These are phyloP conservation scores for Accipiter virgatus DNA, from an alignment of 2,113 vertebrate species.

Conservation along the genomic window DNA sequence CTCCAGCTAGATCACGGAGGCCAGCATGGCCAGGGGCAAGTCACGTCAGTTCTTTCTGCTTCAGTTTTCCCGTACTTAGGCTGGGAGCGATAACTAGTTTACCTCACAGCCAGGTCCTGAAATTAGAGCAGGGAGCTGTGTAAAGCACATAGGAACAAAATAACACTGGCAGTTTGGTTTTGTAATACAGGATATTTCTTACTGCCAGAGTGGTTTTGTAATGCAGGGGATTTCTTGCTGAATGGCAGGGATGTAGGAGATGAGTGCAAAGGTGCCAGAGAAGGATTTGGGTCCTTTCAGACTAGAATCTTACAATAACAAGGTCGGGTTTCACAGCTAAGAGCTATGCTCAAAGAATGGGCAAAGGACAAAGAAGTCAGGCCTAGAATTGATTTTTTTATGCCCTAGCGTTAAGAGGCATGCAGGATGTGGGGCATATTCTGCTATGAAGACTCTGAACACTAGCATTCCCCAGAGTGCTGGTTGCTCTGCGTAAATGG, in stretches of 20 bases:
- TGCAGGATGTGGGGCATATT: background rate
- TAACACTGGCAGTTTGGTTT: background rate
- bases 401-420: background rate
- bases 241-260: background rate
- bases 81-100: background rate
- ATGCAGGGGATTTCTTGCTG: background rate
- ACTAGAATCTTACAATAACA: background rate
- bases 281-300: background rate
- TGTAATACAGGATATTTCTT: background rate
- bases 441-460: background rate
- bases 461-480: background rate
- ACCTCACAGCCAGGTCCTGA: background rate
- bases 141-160: background rate
- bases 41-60: slow-evolving; percentile 32
- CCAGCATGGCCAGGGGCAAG: background rate
- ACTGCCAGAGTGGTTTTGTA: background rate
- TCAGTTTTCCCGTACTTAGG: background rate
- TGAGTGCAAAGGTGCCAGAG: background rate
- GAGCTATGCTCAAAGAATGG: background rate
- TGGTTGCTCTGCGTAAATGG: background rate
- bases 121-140: background rate
- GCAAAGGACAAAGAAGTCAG: background rate
- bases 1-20: background rate
- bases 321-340: background rate
- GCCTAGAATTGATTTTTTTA: background rate